phyloP scores from a whole-genome alignment of 1,140 invertebrate species.

The Lepidostoma basale region DNA sequence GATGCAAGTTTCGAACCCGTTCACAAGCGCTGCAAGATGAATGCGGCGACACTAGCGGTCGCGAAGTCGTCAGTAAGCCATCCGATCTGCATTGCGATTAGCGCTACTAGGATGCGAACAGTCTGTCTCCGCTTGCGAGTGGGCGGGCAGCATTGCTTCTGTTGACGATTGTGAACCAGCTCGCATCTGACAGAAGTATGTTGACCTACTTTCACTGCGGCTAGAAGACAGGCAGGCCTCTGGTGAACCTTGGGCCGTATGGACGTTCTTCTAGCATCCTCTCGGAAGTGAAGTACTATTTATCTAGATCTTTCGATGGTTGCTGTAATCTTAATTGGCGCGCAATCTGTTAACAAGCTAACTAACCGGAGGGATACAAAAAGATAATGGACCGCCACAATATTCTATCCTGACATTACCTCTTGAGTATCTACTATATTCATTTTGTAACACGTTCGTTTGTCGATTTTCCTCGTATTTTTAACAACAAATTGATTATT shows the following conservation, averaged over 20 bases:
- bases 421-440: too few species aligned
- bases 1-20: too few species aligned
- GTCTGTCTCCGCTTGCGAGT: neutral
- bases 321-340: too few species aligned
- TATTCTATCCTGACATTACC: too few species aligned
- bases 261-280: slow-evolving; percentile 10
- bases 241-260: slow-evolving; percentile 9
- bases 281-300: neutral
- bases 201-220: slow-evolving; percentile 13
- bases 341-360: too few species aligned
- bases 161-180: neutral
- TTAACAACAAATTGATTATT: too few species aligned
- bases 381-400: too few species aligned
- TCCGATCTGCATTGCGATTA: neutral
- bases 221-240: neutral
- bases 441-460: too few species aligned
- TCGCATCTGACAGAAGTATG: neutral
- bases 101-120: neutral
- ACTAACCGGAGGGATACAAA: too few species aligned
- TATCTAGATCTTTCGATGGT: too few species aligned
- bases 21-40: too few species aligned
- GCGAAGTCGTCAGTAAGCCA: neutral
- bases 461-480: too few species aligned
- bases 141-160: neutral
- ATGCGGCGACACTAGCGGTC: neutral